Conservation (phyloP, 37 sponge, comb jelly and placozoan genomes). For the Hormiphora californensis region DNA sequence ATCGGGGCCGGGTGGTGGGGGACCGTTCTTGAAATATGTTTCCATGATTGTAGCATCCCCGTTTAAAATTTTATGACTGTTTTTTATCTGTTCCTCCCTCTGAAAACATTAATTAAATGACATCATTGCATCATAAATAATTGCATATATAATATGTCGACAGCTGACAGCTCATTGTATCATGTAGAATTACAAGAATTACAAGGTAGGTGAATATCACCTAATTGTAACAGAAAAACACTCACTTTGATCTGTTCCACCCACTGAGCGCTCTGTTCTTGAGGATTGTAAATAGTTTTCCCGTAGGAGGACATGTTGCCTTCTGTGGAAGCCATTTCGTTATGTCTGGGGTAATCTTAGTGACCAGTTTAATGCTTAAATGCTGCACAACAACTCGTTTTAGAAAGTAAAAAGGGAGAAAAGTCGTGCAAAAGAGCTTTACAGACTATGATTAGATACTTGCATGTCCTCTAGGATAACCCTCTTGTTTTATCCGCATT, state of each 20-base stretch:
- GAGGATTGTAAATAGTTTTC: slow-evolving; percentile 26
- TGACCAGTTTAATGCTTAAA: background rate
- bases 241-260: slow-evolving; percentile 40
- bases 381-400: too few relatives aligned
- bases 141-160: background rate
- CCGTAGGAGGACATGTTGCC: slow-evolving; percentile 51
- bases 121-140: background rate
- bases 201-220: background rate
- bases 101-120: background rate
- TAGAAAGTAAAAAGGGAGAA: too few relatives aligned
- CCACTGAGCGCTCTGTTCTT: slow-evolving; percentile 46
- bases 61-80: slow-evolving; percentile 19
- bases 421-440: too few relatives aligned
- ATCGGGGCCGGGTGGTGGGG: slow-evolving; percentile 9
- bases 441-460: too few relatives aligned
- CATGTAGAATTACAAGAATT: background rate
- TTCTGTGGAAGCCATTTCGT: slow-evolving; percentile 46
- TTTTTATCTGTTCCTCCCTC: background rate
- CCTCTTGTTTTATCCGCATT: too few relatives aligned
- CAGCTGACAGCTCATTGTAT: background rate
- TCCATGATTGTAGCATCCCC: background rate
- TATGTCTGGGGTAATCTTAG: background rate
- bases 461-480: too few relatives aligned
- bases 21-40: slow-evolving; percentile 9
- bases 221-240: background rate